Conservation (phyloP, 2,113 vertebrate species). For the Paedocypris sp. region DNA sequence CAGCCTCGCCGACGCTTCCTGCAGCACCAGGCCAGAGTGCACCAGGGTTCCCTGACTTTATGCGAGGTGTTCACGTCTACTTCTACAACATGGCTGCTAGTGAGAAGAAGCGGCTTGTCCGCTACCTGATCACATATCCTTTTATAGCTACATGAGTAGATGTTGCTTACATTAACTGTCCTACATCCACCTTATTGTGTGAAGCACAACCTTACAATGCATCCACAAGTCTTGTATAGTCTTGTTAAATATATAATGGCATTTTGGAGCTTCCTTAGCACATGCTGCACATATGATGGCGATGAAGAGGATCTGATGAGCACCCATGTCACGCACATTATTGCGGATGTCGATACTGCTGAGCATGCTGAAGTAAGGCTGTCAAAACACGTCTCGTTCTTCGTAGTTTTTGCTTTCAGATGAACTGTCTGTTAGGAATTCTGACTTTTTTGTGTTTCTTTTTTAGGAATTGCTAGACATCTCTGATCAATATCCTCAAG, state of each 20-base stretch:
- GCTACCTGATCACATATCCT: constrained; percentile 69
- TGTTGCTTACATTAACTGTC: too few relatives aligned
- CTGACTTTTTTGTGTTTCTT: neutral
- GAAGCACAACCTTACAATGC: neutral
- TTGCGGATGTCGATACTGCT: constrained; percentile 51
- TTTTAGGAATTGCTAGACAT: constrained; percentile 57
- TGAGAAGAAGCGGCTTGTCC: constrained; percentile 56
- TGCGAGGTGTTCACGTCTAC: constrained; percentile 56
- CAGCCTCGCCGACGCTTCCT: neutral
- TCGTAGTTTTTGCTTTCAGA: neutral
- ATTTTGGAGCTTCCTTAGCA: constrained; percentile 47
- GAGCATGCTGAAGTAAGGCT: constrained; percentile 47
- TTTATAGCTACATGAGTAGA: constrained; percentile 8
- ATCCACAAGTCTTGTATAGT: neutral
- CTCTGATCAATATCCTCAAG: constrained; percentile 35
- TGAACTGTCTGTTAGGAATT: neutral
- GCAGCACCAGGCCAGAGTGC: neutral
- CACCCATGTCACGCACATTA: constrained; percentile 57
- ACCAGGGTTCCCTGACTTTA: constrained; percentile 46
- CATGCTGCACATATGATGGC: constrained; percentile 56
- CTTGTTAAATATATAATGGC: neutral
- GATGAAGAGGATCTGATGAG: constrained; percentile 61
- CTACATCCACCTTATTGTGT: too few relatives aligned
- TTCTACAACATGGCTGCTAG: constrained; percentile 62
- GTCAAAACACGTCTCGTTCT: too few relatives aligned